Evolutionary conservation across 2,113 vertebrate species (phyloP).

Genomic region (Gavialis gangeticus): DNA sequence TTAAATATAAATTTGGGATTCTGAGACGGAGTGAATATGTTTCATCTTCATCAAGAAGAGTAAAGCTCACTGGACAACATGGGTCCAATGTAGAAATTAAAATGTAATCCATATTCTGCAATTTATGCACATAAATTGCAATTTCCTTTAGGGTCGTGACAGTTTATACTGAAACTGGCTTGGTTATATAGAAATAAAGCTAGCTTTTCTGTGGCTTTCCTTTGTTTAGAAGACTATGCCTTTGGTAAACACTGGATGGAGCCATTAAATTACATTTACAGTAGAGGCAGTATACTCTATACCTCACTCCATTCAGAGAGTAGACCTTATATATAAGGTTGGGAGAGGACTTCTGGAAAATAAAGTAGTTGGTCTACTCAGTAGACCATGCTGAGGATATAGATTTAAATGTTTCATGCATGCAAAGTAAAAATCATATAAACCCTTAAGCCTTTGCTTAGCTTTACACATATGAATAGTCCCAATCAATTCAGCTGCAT

Average conservation of each 20-base stretch:
- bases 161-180: neutral
- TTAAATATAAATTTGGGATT: neutral
- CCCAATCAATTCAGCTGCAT: no score
- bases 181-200: slow-evolving; percentile 10
- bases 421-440: neutral
- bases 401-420: neutral
- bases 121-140: neutral
- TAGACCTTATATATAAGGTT: neutral
- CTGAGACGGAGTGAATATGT: neutral
- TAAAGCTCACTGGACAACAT: neutral
- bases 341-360: neutral
- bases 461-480: neutral
- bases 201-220: slow-evolving; percentile 4
- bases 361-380: neutral
- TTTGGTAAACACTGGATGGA: neutral
- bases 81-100: neutral
- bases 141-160: neutral
- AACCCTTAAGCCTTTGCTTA: no score
- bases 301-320: neutral
- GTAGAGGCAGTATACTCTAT: neutral
- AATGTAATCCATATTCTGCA: slow-evolving; percentile 30
- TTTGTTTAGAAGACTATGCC: neutral
- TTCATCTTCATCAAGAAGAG: neutral
- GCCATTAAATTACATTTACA: neutral
- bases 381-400: neutral